A percentile compares a stretch with the other conserved stretches of the same genome.
Evolutionary conservation across 2,797 vertebrate species (phyloP).

Genomic region (Knipowitschia caucasica): DNA sequence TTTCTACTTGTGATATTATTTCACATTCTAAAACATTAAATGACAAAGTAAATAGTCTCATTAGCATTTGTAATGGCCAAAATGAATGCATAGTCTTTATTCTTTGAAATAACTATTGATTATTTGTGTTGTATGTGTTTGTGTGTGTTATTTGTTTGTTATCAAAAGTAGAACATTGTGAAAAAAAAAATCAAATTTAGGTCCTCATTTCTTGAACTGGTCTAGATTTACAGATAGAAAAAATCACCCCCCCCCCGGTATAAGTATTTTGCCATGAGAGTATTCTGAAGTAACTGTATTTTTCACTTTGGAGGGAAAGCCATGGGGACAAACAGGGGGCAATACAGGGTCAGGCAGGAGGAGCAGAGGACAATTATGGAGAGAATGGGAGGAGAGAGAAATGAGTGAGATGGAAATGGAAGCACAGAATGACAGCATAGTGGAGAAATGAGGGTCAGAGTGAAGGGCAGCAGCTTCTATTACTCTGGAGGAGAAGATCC

Average conservation of each 20-base stretch:
- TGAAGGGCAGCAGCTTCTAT: conserved; percentile 61
- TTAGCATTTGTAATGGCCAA: no score
- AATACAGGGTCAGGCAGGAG: conserved; percentile 27
- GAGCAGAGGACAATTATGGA: conserved; percentile 39
- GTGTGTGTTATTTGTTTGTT: no score
- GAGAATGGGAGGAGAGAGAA: conserved; percentile 53
- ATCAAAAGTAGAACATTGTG: no score
- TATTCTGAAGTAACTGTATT: conserved; percentile 1
- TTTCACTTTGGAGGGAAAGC: conserved; percentile 12
- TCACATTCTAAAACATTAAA: no score
- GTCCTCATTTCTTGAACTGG: no score
- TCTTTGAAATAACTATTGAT: no score
- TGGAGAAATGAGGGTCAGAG: conserved; percentile 65
- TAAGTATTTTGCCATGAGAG: background rate
- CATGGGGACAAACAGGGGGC: conserved; percentile 15
- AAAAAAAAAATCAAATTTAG: no score
- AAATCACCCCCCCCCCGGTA: background rate
- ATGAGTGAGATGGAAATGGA: conserved; percentile 61
- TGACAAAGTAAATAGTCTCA: no score
- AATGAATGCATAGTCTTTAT: no score
- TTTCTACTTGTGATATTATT: no score
- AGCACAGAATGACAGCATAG: conserved; percentile 50
- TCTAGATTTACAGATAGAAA: no score
- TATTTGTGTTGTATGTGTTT: no score
- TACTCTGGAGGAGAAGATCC: conserved; percentile 52